Evolutionary conservation across 2,888 invertebrate genomes (phyloP).

Genomic region (Aphodius granarius): DNA sequence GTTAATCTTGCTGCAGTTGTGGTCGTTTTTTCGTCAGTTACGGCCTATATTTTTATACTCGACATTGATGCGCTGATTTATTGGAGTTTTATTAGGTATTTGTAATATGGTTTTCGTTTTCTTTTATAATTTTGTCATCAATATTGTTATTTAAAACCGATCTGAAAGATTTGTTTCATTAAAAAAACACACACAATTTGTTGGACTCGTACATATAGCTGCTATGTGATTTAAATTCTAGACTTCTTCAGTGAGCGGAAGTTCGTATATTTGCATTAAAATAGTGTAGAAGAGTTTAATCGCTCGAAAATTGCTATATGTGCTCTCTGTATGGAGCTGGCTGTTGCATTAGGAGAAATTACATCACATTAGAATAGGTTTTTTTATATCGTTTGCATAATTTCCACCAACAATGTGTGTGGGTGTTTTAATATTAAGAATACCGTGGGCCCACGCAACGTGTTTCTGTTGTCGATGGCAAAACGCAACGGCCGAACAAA

Average conservation of each 20-base stretch:
- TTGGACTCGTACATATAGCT: no score
- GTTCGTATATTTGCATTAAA: not conserved
- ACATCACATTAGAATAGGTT: not conserved
- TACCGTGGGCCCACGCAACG: not conserved
- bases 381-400: not conserved
- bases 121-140: no score
- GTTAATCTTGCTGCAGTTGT: not conserved
- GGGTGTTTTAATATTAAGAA: not conserved
- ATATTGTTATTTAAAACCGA: no score
- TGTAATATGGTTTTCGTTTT: not conserved
- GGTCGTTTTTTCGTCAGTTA: not conserved
- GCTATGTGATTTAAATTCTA: no score
- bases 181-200: no score
- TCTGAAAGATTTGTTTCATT: no score
- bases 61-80: not conserved
- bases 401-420: not conserved
- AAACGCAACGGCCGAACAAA: not conserved
- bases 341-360: not conserved
- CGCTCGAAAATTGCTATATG: not conserved
- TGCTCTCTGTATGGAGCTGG: not conserved
- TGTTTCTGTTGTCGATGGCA: not conserved
- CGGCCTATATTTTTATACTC: not conserved
- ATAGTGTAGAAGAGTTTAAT: not conserved
- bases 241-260: not conserved
- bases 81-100: not conserved